These are phyloP conservation scores for Acanthurus leucopareius DNA, from an alignment of 2,797 vertebrate genomes.

Conservation along the genomic window DNA sequence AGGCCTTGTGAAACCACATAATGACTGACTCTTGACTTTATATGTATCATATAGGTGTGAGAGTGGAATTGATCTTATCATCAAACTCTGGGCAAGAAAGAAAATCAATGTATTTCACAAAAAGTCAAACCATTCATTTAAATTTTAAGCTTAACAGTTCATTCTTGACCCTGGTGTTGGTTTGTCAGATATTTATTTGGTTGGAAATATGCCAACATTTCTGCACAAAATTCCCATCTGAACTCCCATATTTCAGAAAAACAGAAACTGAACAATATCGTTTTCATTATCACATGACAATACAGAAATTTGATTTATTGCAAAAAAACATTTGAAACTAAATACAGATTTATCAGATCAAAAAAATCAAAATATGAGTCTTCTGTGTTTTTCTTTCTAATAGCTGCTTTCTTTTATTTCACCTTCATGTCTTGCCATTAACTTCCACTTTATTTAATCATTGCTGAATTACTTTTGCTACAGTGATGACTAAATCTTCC, in stretches of 20 bases:
- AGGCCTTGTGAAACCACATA: background rate
- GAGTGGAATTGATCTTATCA: background rate
- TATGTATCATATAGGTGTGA: background rate
- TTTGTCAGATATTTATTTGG: background rate
- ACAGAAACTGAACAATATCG: background rate
- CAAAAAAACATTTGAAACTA: no score
- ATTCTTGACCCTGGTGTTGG: background rate
- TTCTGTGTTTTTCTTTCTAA: background rate
- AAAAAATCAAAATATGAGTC: background rate
- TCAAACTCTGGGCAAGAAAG: background rate
- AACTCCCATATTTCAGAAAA: background rate
- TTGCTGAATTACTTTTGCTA: slow-evolving; percentile 28
- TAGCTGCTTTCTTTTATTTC: slow-evolving; percentile 1
- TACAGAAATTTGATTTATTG: background rate
- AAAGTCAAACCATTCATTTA: background rate
- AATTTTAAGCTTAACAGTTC: background rate
- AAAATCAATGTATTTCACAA: background rate
- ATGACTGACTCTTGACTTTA: no score
- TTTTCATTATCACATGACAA: background rate
- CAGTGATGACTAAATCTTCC: slow-evolving; percentile 29
- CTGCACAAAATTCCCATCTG: no score
- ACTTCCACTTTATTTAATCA: slow-evolving; percentile 30
- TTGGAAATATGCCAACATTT: background rate
- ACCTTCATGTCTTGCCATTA: slow-evolving; percentile 1
- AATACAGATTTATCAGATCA: background rate